Evolutionary conservation across 2,113 vertebrate species (phyloP), one percentile per base, ranked within the genome.

Genomic region (Aleadryas rufinucha): DNA sequence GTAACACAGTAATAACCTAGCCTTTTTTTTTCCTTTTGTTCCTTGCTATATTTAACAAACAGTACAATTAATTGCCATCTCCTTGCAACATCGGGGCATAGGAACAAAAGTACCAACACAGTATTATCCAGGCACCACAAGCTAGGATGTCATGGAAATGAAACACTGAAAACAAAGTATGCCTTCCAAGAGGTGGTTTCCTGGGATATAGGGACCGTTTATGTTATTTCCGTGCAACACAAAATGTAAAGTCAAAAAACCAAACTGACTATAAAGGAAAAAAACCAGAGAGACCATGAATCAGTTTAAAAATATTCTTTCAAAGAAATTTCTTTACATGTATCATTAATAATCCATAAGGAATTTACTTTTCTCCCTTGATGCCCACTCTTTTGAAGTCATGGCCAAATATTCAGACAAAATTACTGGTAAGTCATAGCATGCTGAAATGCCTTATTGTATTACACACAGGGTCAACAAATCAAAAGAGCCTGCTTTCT

Each of bases 241-340:
- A 63, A 16, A 54, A 82, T 12, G 44, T 26, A 30, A 90, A 60
- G 60, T 75, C 37, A 89, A 78, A 78, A 93, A 72, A 7, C 0
- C 39, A 92, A 68, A 52, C 61, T 78, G 63, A 86, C 54, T 77
- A 64, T 41, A 86, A 88, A 78, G 44, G 85, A 96, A 92, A 42
- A 84, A 96, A 86, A 85, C 4, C 68, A 85, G 53, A 94, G 15
- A 91, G 27, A 60, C 75, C 35, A 30, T 30, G 2, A 70, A 75
- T 60, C 41, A 64, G 31, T 70, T 93, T 71, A 20, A 79, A 97
- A 95, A 92, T 37, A 61, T 60, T 71, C n/a, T 92, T 96, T 94
- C 61, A 64, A 86, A 90, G 11, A 63, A 65, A 64, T n/a, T 52
- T 68, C 28, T 85, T 95, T 78, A 91, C 74, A 89, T 15, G 22